Evolutionary conservation across 2,888 invertebrate species (phyloP).

Genomic region (Nemotelus nigrinus): DNA sequence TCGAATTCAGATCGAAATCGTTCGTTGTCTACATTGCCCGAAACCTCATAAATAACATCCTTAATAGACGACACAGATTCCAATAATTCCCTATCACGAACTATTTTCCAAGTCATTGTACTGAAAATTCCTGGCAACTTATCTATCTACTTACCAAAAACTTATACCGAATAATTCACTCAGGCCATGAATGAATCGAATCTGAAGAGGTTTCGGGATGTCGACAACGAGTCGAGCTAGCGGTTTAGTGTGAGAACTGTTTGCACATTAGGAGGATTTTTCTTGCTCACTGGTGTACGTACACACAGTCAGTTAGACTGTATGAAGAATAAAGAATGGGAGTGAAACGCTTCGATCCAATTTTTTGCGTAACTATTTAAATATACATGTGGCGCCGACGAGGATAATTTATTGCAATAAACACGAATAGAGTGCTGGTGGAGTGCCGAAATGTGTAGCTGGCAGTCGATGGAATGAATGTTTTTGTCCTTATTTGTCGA

Average conservation of each 20-base stretch:
- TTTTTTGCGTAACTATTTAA: conserved; percentile 11
- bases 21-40: background rate
- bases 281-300: too few relatives aligned
- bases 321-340: conserved; percentile 13
- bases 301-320: too few relatives aligned
- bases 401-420: conserved; percentile 32
- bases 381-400: conserved; percentile 30
- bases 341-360: conserved; percentile 9
- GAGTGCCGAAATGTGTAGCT: background rate
- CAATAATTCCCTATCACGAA: conserved; percentile 32
- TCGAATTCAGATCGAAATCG: background rate
- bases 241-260: too few relatives aligned
- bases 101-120: conserved; percentile 27
- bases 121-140: conserved; percentile 28
- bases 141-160: background rate
- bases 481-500: too few relatives aligned
- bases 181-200: too few relatives aligned
- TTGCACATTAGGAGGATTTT: too few relatives aligned
- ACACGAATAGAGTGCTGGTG: background rate
- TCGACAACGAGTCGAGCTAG: too few relatives aligned
- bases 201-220: too few relatives aligned
- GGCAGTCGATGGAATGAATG: too few relatives aligned
- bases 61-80: conserved; percentile 23
- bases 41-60: conserved; percentile 27
- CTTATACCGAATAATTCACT: background rate